phyloP scores from a whole-genome alignment of 2,113 vertebrate genomes.

The Neogobius melanostomus region DNA sequence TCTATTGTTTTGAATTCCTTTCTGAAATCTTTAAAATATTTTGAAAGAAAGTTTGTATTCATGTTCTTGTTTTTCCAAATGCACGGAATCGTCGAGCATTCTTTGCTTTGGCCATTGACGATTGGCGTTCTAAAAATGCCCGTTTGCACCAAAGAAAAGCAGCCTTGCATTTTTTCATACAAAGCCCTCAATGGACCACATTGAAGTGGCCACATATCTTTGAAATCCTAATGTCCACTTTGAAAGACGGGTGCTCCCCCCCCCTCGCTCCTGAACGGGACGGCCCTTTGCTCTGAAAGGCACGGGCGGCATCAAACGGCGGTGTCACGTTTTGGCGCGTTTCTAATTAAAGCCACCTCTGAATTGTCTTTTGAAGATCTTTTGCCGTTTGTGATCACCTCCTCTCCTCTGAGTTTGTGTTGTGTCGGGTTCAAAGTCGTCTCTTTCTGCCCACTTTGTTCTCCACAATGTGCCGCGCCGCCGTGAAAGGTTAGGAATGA shows the following conservation, averaged over 20 bases:
- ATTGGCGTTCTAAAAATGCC: not conserved
- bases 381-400: slow-evolving; percentile 53
- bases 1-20: too few species aligned
- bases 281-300: slow-evolving; percentile 56
- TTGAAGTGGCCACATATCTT: slow-evolving; percentile 46
- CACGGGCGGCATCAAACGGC: slow-evolving; percentile 57
- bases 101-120: not conserved
- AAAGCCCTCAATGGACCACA: slow-evolving; percentile 13
- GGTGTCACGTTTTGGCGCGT: slow-evolving; percentile 53
- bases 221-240: slow-evolving; percentile 64
- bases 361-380: slow-evolving; percentile 66
- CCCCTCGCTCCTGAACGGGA: slow-evolving; percentile 38
- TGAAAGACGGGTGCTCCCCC: slow-evolving; percentile 45
- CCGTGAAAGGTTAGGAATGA: slow-evolving; percentile 49
- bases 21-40: too few species aligned
- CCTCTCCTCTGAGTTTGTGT: slow-evolving; percentile 53
- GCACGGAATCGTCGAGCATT: not conserved
- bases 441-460: slow-evolving; percentile 67
- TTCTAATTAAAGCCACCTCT: slow-evolving; percentile 65
- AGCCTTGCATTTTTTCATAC: not conserved
- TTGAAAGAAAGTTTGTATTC: too few species aligned
- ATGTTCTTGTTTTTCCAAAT: too few species aligned
- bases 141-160: not conserved
- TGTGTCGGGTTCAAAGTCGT: slow-evolving; percentile 66
- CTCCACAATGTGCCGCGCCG: slow-evolving; percentile 39